Evolutionary conservation across 2,797 vertebrate genomes (phyloP).

Genomic region (Schizothorax lantsangensis): DNA sequence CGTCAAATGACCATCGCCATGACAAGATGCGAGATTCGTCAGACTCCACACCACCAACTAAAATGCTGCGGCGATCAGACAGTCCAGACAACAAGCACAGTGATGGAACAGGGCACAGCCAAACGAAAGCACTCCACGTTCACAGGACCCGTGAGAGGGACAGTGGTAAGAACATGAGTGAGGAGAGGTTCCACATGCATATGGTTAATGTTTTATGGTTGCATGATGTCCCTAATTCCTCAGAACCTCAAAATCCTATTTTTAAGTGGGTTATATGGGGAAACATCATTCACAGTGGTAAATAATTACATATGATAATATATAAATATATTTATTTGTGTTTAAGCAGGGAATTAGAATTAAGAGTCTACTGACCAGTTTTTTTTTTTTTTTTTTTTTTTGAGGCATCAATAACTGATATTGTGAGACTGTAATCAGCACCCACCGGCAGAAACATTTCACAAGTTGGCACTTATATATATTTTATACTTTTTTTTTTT

Average conservation of each 20-base stretch:
- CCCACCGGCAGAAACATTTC: not conserved
- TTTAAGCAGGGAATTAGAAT: not conserved
- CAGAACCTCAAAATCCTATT: not conserved
- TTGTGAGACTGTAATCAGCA: not conserved
- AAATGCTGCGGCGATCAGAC: constrained; percentile 96
- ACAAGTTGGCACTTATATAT: not conserved
- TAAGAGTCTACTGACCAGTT: not conserved
- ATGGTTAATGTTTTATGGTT: not conserved
- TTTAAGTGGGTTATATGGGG: not conserved
- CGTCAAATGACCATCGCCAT: constrained; percentile 92
- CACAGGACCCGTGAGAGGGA: constrained; percentile 93
- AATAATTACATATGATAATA: not conserved
- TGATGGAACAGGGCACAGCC: constrained; percentile 88
- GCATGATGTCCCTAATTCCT: not conserved
- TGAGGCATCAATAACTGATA: not conserved
- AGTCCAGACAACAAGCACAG: constrained; percentile 94
- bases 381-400: not conserved
- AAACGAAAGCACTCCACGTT: constrained; percentile 88
- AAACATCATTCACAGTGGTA: not conserved
- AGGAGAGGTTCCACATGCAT: not conserved
- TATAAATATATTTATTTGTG: not conserved
- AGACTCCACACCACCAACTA: constrained; percentile 95
- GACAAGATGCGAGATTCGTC: constrained; percentile 95
- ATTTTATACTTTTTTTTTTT: not conserved
- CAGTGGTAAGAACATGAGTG: constrained; percentile 83